Base-by-base conservation (phyloP, 1,140 invertebrate genomes). In the Drosophila ironensis region DNA sequence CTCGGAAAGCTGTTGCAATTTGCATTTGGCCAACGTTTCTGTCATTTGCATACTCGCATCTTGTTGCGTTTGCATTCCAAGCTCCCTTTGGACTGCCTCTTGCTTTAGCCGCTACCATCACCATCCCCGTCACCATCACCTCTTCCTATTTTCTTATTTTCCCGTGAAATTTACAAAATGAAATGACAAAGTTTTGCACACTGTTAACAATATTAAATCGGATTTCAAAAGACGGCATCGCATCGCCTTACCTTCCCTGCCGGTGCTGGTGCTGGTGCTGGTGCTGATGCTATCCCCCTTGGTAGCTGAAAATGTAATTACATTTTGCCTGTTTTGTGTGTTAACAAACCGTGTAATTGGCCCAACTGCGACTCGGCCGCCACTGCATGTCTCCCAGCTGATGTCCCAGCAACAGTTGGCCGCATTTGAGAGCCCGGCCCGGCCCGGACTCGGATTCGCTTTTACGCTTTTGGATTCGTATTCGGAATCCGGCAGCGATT, bases 341-440 rank as follows among this genome's bases (percentile, higher is more conserved):
- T 80, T 86, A 86, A 86, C 75, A 86, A 86, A 86, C 75, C 80
- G 80, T 87, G 75, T 86, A 86, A 86, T 86, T 86, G 80, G 81
- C 75, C 74, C 51, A 54, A 72, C 64, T 59, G 46, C 70, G 56
- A 60, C 7, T 40, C 48, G 35, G 47, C 48, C 24, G 28, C 53
- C 41, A 52, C 61, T 73, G 72, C 72, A 30, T 44, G 70, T 59
- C 56, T n/a, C 59, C 45, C 56, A 42, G 48, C 44, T 63, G 68
- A 60, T 28, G 1, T 50, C 20, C 38, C 42, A 75, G 77, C 76
- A 81, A 84, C 77, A 82, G 77, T 84, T 82, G 56, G 72, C 28
- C 46, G 60, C 60, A 48, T 63, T 64, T 28, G 56, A 61, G 30
- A 46, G 20, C 28, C 30, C 35, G 54, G 33, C 33, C 60, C 27